A percentile compares a stretch with the other conserved stretches of the same genome.
These are phyloP conservation scores for Leptatherina wallacei DNA, from an alignment of 2,797 vertebrate genomes.

Conservation along the genomic window DNA sequence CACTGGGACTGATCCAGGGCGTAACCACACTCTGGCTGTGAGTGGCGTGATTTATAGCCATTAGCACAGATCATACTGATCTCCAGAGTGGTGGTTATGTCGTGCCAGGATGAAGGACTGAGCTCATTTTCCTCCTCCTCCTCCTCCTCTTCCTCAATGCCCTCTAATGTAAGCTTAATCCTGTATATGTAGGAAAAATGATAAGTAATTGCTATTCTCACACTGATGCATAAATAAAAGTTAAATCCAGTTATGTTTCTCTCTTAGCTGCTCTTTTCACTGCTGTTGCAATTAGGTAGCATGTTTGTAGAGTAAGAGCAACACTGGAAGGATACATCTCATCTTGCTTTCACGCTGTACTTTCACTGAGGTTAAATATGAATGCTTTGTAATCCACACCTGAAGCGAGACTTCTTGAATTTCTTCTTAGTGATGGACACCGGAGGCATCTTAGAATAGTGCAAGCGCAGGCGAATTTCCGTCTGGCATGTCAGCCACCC, in stretches of 20 bases:
- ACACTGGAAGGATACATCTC: slow-evolving; percentile 1
- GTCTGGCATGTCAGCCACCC: slow-evolving; percentile 98
- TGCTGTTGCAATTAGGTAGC: not conserved
- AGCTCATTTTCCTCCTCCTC: slow-evolving; percentile 84
- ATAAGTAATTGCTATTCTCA: not conserved
- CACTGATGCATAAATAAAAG: not conserved
- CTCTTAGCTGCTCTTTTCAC: not conserved
- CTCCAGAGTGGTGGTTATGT: slow-evolving; percentile 90
- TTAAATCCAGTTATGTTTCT: not conserved
- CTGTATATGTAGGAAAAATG: slow-evolving; percentile 65
- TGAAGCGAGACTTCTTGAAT: slow-evolving; percentile 97
- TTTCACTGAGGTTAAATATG: slow-evolving; percentile 47
- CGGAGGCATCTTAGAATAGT: slow-evolving; percentile 91
- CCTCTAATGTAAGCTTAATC: slow-evolving; percentile 92
- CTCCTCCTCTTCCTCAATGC: slow-evolving; percentile 90
- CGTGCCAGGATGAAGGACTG: slow-evolving; percentile 82
- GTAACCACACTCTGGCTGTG: slow-evolving; percentile 95
- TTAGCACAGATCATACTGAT: slow-evolving; percentile 90
- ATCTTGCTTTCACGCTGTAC: not conserved
- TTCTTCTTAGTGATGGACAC: slow-evolving; percentile 97
- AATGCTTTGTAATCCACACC: slow-evolving; percentile 77
- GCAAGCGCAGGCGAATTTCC: slow-evolving; percentile 94
- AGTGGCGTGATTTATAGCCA: slow-evolving; percentile 90
- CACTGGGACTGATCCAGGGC: slow-evolving; percentile 88
- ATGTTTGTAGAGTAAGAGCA: not conserved